Evolutionary conservation across 2,113 vertebrate species (phyloP).

Genomic region (Salvator merianae): DNA sequence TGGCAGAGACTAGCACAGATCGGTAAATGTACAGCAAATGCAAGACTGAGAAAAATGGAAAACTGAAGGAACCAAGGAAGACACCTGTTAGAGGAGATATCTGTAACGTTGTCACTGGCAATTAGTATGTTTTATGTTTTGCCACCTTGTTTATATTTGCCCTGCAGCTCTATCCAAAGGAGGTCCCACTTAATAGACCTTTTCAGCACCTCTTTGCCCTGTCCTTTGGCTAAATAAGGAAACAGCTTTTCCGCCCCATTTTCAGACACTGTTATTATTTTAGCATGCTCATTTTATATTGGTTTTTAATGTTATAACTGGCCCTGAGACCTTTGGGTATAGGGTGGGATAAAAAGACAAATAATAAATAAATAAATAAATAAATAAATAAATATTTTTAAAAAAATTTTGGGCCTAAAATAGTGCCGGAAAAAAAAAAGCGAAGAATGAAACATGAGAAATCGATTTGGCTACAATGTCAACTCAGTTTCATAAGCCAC

Average conservation of each 20-base stretch:
- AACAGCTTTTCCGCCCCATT: too few species aligned
- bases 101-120: neutral
- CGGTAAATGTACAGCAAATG: slow-evolving; percentile 71
- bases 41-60: neutral
- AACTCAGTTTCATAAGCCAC: neutral
- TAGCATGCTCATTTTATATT: too few species aligned
- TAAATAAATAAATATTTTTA: too few species aligned
- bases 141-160: slow-evolving; percentile 14
- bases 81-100: neutral
- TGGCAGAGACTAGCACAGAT: slow-evolving; percentile 93
- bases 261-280: too few species aligned
- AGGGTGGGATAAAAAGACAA: too few species aligned
- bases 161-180: slow-evolving; percentile 10
- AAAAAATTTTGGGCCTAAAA: slow-evolving; percentile 39
- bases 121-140: slow-evolving; percentile 31
- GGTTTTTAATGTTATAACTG: too few species aligned
- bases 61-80: neutral
- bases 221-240: too few species aligned
- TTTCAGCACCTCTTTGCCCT: neutral
- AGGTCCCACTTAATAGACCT: neutral
- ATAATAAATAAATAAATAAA: too few species aligned
- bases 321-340: too few species aligned
- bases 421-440: slow-evolving; percentile 13
- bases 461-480: neutral
- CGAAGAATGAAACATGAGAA: neutral